Evolutionary conservation across 2,113 vertebrate species (phyloP).

Genomic region (Myotis davidii): DNA sequence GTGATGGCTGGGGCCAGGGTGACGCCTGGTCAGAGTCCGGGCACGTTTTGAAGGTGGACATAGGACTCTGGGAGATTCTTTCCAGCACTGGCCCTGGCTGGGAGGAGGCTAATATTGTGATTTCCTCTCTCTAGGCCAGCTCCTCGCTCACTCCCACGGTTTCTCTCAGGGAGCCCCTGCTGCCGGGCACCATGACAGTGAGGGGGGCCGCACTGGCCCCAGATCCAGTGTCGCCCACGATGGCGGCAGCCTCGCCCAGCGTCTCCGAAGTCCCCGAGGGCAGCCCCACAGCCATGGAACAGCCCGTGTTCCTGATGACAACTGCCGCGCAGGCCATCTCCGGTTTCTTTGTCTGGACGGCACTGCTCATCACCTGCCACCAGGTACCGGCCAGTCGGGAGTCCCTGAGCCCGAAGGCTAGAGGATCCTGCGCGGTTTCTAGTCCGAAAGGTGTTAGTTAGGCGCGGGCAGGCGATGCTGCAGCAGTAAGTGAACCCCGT

Average conservation of each 20-base stretch:
- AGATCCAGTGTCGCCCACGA: constrained; percentile 78
- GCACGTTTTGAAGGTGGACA: not conserved
- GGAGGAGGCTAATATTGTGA: fast-evolving
- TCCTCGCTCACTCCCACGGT: not conserved
- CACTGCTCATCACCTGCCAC: constrained; percentile 96
- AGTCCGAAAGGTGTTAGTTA: fast-evolving
- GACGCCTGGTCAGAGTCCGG: not conserved
- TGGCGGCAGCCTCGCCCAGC: constrained; percentile 86
- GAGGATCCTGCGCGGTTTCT: not conserved
- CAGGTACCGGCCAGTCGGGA: constrained; percentile 87
- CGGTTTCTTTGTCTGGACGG: constrained; percentile 97
- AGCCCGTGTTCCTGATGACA: constrained; percentile 96
- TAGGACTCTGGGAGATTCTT: not conserved
- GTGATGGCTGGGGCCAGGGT: not conserved
- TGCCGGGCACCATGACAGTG: constrained; percentile 84
- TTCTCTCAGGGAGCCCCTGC: constrained; percentile 64
- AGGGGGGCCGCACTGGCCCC: constrained; percentile 83
- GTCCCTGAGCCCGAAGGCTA: not conserved
- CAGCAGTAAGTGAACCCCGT: not conserved
- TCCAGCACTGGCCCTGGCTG: fast-evolving
- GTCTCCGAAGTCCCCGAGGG: constrained; percentile 88
- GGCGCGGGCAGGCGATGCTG: not conserved
- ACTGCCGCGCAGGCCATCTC: constrained; percentile 94
- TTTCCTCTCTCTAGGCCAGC: constrained; percentile 57
- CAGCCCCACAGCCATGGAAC: constrained; percentile 88